Evolutionary conservation across 2,888 invertebrate species (phyloP).

Genomic region (Dendrolimus houi): DNA sequence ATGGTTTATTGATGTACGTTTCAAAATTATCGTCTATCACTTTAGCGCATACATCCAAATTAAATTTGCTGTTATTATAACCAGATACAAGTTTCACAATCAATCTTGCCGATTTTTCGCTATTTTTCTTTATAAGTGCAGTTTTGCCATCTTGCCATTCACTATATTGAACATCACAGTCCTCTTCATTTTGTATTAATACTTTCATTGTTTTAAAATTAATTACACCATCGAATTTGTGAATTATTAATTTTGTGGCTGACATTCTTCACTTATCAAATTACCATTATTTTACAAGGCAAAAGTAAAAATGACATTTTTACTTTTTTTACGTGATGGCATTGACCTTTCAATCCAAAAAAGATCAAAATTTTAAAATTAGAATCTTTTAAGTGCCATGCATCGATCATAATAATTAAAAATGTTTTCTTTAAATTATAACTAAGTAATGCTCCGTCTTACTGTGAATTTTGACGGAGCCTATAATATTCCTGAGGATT

Average conservation of each 20-base stretch:
- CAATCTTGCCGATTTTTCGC: slow-evolving; percentile 45
- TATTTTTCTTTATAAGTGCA: slow-evolving; percentile 35
- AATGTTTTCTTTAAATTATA: no score
- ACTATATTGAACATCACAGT: slow-evolving; percentile 32
- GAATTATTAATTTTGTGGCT: slow-evolving; percentile 57
- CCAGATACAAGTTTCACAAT: slow-evolving; percentile 56
- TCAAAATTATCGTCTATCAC: slow-evolving; percentile 8
- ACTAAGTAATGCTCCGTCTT: no score
- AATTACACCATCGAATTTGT: slow-evolving; percentile 54
- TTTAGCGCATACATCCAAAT: slow-evolving; percentile 53
- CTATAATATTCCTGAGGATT: no score
- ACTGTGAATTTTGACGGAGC: no score
- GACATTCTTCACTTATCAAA: slow-evolving; percentile 42
- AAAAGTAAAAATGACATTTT: no score
- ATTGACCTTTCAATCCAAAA: no score
- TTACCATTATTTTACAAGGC: background rate
- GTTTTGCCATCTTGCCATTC: slow-evolving; percentile 49
- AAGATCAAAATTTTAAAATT: no score
- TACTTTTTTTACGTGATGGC: no score
- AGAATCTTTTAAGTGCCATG: slow-evolving; percentile 1
- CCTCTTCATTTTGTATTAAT: slow-evolving; percentile 40
- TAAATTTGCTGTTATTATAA: slow-evolving; percentile 37
- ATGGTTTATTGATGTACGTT: no score
- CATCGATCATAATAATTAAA: no score
- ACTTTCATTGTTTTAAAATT: slow-evolving; percentile 52